These are phyloP conservation scores for Neosilurus mollespiculum DNA, from an alignment of 2,797 vertebrate species.

Conservation along the genomic window DNA sequence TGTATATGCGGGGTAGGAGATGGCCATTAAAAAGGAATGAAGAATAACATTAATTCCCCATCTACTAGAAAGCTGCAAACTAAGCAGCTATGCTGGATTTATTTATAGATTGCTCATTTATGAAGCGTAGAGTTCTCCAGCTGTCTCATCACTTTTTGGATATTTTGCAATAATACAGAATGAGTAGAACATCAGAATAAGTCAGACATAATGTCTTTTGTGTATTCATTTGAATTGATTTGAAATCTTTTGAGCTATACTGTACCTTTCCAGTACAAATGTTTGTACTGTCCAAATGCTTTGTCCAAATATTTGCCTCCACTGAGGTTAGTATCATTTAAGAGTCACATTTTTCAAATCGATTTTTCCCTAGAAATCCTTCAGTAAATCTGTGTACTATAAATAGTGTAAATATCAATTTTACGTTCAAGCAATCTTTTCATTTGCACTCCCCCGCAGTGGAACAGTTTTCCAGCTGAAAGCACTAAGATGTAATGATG, in stretches of 20 bases:
- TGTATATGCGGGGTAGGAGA: background rate
- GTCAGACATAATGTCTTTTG: background rate
- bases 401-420: slow-evolving; percentile 43
- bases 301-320: background rate
- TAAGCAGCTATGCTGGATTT: slow-evolving; percentile 37
- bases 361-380: background rate
- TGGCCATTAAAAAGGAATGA: slow-evolving; percentile 35
- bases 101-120: slow-evolving; percentile 43
- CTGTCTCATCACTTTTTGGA: background rate
- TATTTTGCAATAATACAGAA: slow-evolving; percentile 9
- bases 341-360: background rate
- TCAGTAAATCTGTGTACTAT: slow-evolving; percentile 8
- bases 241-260: background rate
- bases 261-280: background rate
- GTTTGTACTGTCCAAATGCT: background rate
- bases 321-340: background rate
- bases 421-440: slow-evolving; percentile 31
- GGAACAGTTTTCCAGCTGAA: slow-evolving; percentile 38
- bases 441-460: slow-evolving; percentile 21
- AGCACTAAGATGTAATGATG: slow-evolving; percentile 43
- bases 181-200: background rate
- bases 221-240: background rate
- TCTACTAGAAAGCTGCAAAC: slow-evolving; percentile 34
- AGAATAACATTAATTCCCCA: slow-evolving; percentile 39
- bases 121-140: slow-evolving; percentile 8